These are phyloP conservation scores for crab-eating macaque (Macaca fascicularis) DNA, from an alignment of 2,113 vertebrate genomes.

Conservation along the genomic window T2T-MFA8v1.1 NC_088385.1:82491501-82492000, in stretches of 20 bases:
- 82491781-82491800: background rate
- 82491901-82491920: background rate
- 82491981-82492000: background rate
- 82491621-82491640: background rate
- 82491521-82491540: background rate
- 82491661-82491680: background rate
- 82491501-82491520: background rate
- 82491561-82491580: background rate
- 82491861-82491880: background rate
- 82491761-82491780: background rate
- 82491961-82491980: background rate
- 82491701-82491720: background rate
- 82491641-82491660: background rate
- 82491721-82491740: constrained; percentile 3
- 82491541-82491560: background rate
- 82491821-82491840: background rate
- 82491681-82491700: background rate
- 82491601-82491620: background rate
- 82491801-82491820: background rate
- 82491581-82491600: background rate
- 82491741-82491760: background rate
- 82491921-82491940: background rate
- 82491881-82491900: background rate
- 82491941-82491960: background rate
- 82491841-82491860: background rate